Percentiles rank a stretch among this genome's conserved stretches.
These are phyloP conservation scores for Conger conger DNA, from an alignment of 2,113 vertebrate genomes.

Conservation along the genomic window DNA sequence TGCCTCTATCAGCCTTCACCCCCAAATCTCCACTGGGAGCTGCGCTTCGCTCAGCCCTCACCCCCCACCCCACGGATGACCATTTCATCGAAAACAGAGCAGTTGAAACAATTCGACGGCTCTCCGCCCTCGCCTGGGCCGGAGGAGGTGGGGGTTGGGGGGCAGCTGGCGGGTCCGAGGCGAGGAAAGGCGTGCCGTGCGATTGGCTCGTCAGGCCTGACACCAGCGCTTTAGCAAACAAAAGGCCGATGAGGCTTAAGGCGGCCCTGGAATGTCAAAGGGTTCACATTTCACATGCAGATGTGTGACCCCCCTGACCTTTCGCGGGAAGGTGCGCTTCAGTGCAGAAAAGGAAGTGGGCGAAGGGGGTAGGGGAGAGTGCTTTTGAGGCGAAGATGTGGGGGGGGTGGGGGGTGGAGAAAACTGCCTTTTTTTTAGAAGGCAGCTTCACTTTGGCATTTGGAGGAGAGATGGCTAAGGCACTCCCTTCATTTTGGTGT, in stretches of 20 bases:
- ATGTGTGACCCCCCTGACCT: constrained; percentile 72
- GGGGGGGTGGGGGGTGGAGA: not conserved
- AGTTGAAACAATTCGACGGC: constrained; percentile 1
- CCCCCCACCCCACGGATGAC: not conserved
- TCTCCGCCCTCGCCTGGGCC: not conserved
- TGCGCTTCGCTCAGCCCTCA: not conserved
- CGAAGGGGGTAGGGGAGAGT: constrained; percentile 54
- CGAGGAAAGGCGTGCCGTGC: not conserved
- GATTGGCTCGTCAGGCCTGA: constrained; percentile 72
- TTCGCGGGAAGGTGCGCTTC: constrained; percentile 31
- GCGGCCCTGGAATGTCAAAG: constrained; percentile 71
- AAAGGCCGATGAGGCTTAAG: constrained; percentile 67
- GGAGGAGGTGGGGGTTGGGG: not conserved
- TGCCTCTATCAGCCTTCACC: not conserved
- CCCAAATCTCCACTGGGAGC: constrained; percentile 9
- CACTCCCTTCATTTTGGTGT: not conserved
- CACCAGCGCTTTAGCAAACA: constrained; percentile 72
- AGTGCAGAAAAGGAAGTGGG: constrained; percentile 22
- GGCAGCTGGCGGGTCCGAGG: constrained; percentile 10
- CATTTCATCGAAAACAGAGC: not conserved
- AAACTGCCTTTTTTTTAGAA: not conserved
- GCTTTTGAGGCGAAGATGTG: not conserved
- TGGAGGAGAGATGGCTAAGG: not conserved
- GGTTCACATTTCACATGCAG: constrained; percentile 77
- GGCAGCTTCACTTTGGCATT: not conserved